A percentile compares a stretch with the other conserved stretches of the same genome.
Evolutionary conservation across 2,113 vertebrate species (phyloP).

Genomic region (Pseudorasbora parva): DNA sequence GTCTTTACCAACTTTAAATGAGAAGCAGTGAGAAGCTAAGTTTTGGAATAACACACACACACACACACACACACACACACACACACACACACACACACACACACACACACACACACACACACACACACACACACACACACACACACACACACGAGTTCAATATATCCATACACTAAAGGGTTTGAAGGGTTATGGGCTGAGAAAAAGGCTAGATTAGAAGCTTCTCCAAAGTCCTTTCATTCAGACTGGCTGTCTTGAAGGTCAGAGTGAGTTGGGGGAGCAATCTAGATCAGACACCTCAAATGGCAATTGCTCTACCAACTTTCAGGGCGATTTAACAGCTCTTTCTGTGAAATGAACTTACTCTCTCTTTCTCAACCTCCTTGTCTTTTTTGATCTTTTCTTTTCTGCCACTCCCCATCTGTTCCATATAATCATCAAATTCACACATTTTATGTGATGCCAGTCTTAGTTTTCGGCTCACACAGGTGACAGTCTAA

Average conservation of each 20-base stretch:
- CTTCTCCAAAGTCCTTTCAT: slow-evolving; percentile 33
- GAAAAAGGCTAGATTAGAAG: slow-evolving; percentile 8
- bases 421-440: not conserved
- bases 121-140: not conserved
- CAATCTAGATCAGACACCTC: slow-evolving; percentile 13
- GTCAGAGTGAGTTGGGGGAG: slow-evolving; percentile 8
- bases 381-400: not conserved
- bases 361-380: not conserved
- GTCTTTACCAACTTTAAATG: slow-evolving; percentile 29
- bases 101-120: not conserved
- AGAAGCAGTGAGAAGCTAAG: slow-evolving; percentile 22
- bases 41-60: not conserved
- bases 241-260: slow-evolving; percentile 37
- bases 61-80: too few species aligned
- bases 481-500: not conserved
- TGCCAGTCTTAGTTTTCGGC: not conserved
- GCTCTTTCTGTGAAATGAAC: slow-evolving; percentile 37
- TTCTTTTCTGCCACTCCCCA: not conserved
- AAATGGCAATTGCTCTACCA: slow-evolving; percentile 45
- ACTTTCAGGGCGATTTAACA: slow-evolving; percentile 44
- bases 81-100: not conserved
- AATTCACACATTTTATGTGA: not conserved
- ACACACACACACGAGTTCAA: not conserved
- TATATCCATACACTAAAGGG: not conserved
- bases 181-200: slow-evolving; percentile 22